A percentile compares a stretch with the other conserved stretches of the same genome.
Evolutionary conservation across 2,113 vertebrate species (phyloP).

Genomic region (Scomber scombrus): DNA sequence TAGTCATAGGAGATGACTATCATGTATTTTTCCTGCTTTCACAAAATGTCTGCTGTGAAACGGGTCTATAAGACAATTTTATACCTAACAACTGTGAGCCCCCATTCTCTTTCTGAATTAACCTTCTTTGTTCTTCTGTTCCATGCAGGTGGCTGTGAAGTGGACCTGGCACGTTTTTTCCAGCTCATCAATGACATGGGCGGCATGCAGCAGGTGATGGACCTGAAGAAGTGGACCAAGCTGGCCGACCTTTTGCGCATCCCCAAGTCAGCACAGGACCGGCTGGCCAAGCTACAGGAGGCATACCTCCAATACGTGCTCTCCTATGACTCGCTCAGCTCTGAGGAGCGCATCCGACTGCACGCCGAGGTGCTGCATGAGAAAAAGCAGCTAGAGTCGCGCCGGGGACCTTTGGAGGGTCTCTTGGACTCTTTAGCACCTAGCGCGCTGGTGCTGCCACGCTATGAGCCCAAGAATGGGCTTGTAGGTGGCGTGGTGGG

Average conservation of each 20-base stretch:
- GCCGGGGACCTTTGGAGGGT: conserved; percentile 95
- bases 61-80: too few species aligned
- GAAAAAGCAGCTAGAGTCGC: conserved; percentile 94
- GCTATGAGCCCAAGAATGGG: conserved; percentile 93
- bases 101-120: neutral
- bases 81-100: neutral
- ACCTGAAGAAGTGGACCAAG: conserved; percentile 99
- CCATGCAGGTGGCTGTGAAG: conserved; percentile 93
- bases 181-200: conserved; percentile 99
- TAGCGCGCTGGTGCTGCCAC: conserved; percentile 91
- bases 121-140: conserved; percentile 5
- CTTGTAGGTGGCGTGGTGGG: conserved; percentile 77
- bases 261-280: conserved; percentile 98
- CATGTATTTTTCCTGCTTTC: too few species aligned
- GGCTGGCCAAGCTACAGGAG: conserved; percentile 98
- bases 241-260: conserved; percentile 97
- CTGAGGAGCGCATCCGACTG: conserved; percentile 92
- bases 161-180: conserved; percentile 98
- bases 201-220: conserved; percentile 99
- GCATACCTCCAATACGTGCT: conserved; percentile 99
- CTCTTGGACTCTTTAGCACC: conserved; percentile 87
- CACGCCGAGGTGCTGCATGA: conserved; percentile 94
- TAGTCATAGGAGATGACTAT: too few species aligned
- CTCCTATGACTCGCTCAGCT: conserved; percentile 94
- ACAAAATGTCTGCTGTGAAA: too few species aligned